phyloP scores from a whole-genome alignment of 2,797 vertebrate species.

The Sciaenops ocellatus region DNA sequence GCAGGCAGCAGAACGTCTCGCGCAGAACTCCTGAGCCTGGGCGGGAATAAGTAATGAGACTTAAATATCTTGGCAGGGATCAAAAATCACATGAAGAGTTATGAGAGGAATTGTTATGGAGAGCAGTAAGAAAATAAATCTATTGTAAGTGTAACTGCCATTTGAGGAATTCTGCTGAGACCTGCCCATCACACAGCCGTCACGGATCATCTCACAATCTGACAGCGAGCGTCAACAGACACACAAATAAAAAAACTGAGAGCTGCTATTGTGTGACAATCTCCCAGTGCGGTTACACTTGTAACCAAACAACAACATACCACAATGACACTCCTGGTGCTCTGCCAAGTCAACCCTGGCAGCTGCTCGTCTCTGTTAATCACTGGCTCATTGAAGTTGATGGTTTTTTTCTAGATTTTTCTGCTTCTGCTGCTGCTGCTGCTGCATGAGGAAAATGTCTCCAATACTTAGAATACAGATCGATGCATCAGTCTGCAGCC shows the following conservation, averaged over 20 bases:
- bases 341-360: constrained; percentile 61
- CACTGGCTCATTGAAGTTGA: constrained; percentile 39
- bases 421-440: constrained; percentile 26
- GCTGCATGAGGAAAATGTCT: constrained; percentile 41
- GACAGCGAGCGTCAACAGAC: constrained; percentile 68
- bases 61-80: constrained; percentile 12
- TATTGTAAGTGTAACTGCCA: constrained; percentile 43
- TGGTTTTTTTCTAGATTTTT: constrained; percentile 37
- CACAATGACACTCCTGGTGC: constrained; percentile 70
- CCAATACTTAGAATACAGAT: constrained; percentile 13
- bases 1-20: neutral
- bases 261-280: constrained; percentile 78
- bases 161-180: constrained; percentile 63
- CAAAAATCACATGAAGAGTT: neutral
- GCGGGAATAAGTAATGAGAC: neutral
- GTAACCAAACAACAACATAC: constrained; percentile 79
- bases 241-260: constrained; percentile 67
- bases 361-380: constrained; percentile 53
- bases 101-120: constrained; percentile 16
- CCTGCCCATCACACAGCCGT: constrained; percentile 61
- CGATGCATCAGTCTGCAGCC: constrained; percentile 1
- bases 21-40: neutral
- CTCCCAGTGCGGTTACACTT: constrained; percentile 69
- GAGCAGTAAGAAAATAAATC: constrained; percentile 13
- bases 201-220: constrained; percentile 57